Evolutionary conservation across 1,140 invertebrate species (phyloP), one percentile per base, ranked within the genome.

Genomic region (Drosophila pachea): DNA sequence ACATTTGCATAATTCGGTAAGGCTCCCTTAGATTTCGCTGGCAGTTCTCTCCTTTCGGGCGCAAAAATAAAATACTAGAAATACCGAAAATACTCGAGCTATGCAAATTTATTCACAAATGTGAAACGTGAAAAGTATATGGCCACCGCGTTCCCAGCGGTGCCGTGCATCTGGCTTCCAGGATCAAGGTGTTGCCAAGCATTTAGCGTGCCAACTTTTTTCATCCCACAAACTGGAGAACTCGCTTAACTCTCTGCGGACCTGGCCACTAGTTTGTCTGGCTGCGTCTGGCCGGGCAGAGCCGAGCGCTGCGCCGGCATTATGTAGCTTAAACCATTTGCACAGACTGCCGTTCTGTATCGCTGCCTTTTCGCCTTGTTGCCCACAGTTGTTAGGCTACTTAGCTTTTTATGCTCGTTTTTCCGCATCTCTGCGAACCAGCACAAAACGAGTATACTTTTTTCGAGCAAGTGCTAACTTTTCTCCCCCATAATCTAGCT

Each of bases 1-100:
- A 75, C 59, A 84, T 84, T 84, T 84, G 73, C 79, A 84, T 84
- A 86, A 84, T 84, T 84, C 79, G 69, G 63, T 60, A 86, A 86
- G 76, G 79, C 73, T 79, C 73, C 73, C 81, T 79, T 76, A 66
- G 66, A 84, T 84, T 73, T 58, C 45, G 72, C 61, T 68, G 67
- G 48, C 61, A 73, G 62, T 42, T 69, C 49, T 54, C 42, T 22
- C 59, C 42, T 22, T 22, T 22, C 22, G 42, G 35, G 14, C 11
- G 8, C 35, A 32, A 36, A 31, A 12, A 59, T 33, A 53, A 47
- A 47, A 11, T 22, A 22, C 22, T 22, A 22, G 22, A 22, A 22
- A 22, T 22, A 22, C 22, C 22, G 1, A 22, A 22, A 22, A 22
- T 22, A 22, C 9, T 40, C 32, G 35, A 70, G 71, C 69, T 81